A percentile compares a stretch with the other conserved stretches of the same genome.
These are phyloP conservation scores for Peribatodes rhomboidaria DNA, from an alignment of 2,888 invertebrate species.

Conservation along the genomic window DNA sequence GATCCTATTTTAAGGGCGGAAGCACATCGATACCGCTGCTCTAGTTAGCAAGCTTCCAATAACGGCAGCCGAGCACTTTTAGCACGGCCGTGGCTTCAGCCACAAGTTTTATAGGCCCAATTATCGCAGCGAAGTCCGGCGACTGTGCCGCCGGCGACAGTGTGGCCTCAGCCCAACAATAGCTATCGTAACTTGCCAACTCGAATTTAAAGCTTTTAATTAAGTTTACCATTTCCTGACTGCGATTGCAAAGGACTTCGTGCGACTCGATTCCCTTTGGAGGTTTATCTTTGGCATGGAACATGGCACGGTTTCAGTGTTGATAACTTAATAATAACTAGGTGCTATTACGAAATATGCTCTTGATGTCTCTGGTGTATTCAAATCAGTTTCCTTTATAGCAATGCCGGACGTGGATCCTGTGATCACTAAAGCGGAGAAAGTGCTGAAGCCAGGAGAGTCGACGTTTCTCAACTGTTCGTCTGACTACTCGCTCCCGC, in stretches of 20 bases:
- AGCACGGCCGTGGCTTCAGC: constrained; percentile 44
- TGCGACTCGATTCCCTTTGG: constrained; percentile 53
- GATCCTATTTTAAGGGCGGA: constrained; percentile 41
- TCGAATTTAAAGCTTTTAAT: constrained; percentile 62
- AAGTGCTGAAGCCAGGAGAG: constrained; percentile 79
- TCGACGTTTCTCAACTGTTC: constrained; percentile 80
- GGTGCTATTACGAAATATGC: constrained; percentile 45
- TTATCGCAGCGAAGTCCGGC: constrained; percentile 55
- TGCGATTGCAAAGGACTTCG: constrained; percentile 52
- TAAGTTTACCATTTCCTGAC: constrained; percentile 55
- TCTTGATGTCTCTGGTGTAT: constrained; percentile 54
- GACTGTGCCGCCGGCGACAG: constrained; percentile 50
- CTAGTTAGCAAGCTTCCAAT: constrained; percentile 42
- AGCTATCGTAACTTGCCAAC: constrained; percentile 52
- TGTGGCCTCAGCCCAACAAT: constrained; percentile 56
- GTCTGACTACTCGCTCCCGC: constrained; percentile 79
- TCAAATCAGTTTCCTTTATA: constrained; percentile 68
- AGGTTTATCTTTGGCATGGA: constrained; percentile 47
- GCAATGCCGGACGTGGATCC: constrained; percentile 81
- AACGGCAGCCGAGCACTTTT: constrained; percentile 30
- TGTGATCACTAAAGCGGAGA: constrained; percentile 76
- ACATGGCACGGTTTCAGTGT: constrained; percentile 27
- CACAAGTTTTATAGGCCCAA: constrained; percentile 61
- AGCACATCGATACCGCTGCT: constrained; percentile 40
- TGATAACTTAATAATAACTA: constrained; percentile 53